Evolutionary conservation across 2,888 invertebrate species (phyloP), one percentile per base, ranked within the genome.

Genomic region (Diarsia mendica): DNA sequence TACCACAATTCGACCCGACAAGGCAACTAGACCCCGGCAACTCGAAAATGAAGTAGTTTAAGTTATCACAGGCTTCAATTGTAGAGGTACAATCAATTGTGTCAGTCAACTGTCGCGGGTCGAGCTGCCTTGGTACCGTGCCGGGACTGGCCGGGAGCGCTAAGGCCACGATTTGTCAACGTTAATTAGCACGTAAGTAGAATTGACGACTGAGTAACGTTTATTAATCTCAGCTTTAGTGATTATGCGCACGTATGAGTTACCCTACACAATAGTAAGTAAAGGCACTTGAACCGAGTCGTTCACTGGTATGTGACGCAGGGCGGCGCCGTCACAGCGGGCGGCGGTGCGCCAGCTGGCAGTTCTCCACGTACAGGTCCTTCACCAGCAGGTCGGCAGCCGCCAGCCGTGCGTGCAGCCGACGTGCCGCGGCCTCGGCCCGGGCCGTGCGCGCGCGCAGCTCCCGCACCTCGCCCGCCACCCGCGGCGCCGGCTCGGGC

Each of bases 281-380:
- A 48, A 85, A 85, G 87, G 85, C 85, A 85, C 87, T 86, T 58
- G 51, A 58, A 69, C 70, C 48, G 48, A 66, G 48, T 75, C 60
- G n/a, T 53, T 53, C 33, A 53, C 63, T 48, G 66, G 33, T 9
- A 61, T 60, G 20, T 44, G 44, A 23, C 53, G 23, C 9, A 15
- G 13, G 23, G 48, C 5, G 1, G 13, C 33, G 48, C 5, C 6
- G 80, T 92, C 91, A 91, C 79, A 90, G 89, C 82, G 89, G 82
- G 74, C 87, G 87, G 51, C 89, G 87, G 70, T 87, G 90, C 85
- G 91, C 91, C 72, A 98, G 96, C 92, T 98, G 98, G 72, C 98
- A 98, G 95, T 98, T 98, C 94, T 98, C 98, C 69, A 98, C 97
- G 94, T 98, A 98, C 80, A 99, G 96, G 90, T 98, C 98, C 95